Conservation (phyloP, 2,888 invertebrate species). For the Disparrhopalites patrizii region DNA sequence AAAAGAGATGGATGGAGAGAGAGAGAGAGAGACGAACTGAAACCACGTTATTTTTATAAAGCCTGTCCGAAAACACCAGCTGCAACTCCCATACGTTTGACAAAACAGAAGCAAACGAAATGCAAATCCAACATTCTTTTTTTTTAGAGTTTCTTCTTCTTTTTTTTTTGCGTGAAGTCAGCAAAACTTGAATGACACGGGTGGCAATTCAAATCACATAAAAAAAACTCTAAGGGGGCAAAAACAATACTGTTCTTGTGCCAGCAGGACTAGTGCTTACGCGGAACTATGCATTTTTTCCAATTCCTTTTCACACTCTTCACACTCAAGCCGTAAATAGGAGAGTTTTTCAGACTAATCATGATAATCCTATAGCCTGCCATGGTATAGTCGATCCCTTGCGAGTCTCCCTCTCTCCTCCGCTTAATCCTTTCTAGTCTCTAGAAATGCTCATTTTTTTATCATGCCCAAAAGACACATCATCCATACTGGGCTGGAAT, state of each 20-base stretch:
- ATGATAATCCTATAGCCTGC: too few species aligned
- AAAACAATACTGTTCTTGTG: slow-evolving; percentile 20
- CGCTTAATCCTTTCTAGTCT: too few species aligned
- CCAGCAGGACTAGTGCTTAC: too few species aligned
- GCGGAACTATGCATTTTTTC: not conserved
- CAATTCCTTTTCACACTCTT: too few species aligned
- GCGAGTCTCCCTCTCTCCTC: not conserved
- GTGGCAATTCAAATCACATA: slow-evolving; percentile 22
- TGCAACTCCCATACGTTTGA: not conserved
- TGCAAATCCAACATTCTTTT: slow-evolving; percentile 4
- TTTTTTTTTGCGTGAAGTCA: slow-evolving; percentile 19
- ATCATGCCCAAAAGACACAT: too few species aligned
- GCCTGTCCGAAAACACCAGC: slow-evolving; percentile 2
- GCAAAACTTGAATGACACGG: slow-evolving; percentile 28
- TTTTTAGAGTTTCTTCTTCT: not conserved
- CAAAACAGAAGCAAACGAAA: not conserved
- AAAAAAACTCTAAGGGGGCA: slow-evolving; percentile 18
- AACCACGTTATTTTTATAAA: slow-evolving; percentile 3
- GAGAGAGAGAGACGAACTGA: not conserved
- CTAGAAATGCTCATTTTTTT: too few species aligned
- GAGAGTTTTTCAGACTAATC: too few species aligned
- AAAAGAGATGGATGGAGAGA: too few species aligned
- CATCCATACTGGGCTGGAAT: too few species aligned
- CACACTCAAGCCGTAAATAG: too few species aligned
- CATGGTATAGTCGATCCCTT: too few species aligned